These are phyloP conservation scores for Erebia ligea DNA, from an alignment of 2,888 invertebrate species.

Conservation along the genomic window DNA sequence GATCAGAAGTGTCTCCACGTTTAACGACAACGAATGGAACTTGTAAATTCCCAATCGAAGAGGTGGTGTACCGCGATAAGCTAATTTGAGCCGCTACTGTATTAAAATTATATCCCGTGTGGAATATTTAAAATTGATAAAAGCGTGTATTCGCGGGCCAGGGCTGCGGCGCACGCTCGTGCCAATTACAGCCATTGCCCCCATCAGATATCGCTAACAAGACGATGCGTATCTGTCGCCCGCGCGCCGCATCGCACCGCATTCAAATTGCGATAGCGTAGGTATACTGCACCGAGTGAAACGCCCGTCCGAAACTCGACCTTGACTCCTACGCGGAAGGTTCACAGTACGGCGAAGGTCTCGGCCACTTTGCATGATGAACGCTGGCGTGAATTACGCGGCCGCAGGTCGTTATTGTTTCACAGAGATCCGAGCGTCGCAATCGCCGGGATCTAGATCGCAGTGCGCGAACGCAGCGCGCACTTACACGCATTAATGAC, in stretches of 20 bases:
- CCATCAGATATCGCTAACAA: constrained; percentile 81
- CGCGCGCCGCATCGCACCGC: constrained; percentile 47
- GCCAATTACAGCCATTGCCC: constrained; percentile 76
- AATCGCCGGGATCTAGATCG: constrained; percentile 36
- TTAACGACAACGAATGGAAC: constrained; percentile 9
- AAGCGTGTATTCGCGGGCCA: constrained; percentile 48
- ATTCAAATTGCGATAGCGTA: constrained; percentile 75
- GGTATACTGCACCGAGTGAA: background rate
- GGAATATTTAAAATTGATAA: constrained; percentile 56
- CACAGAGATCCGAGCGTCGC: constrained; percentile 37
- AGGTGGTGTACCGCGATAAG: constrained; percentile 34
- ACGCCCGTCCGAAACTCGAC: background rate
- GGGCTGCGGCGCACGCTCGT: constrained; percentile 61
- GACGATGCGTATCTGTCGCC: constrained; percentile 74
- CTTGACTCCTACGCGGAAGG: background rate
- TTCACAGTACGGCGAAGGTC: background rate
- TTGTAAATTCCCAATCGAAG: constrained; percentile 32
- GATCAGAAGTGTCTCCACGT: background rate
- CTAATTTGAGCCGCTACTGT: constrained; percentile 43
- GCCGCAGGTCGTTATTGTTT: constrained; percentile 67
- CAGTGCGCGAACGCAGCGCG: constrained; percentile 39
- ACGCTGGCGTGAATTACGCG: constrained; percentile 81
- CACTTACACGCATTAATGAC: constrained; percentile 39
- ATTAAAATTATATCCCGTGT: constrained; percentile 47
- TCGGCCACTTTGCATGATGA: constrained; percentile 74